phyloP scores from a whole-genome alignment of 2,113 vertebrate genomes.

The Eptesicus fuscus region DNA sequence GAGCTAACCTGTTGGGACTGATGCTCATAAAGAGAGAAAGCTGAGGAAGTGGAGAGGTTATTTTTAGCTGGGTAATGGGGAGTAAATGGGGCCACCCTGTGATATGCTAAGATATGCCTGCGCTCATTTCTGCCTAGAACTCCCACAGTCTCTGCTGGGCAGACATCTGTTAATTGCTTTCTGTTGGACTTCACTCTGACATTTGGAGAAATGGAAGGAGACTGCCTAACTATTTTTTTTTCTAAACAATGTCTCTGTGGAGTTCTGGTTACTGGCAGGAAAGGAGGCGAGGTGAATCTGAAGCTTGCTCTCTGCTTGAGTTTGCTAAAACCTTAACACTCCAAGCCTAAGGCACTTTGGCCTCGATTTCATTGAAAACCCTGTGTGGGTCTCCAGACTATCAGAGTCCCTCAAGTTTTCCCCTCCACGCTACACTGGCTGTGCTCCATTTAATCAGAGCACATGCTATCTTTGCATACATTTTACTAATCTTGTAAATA shows the following conservation, averaged over 20 bases:
- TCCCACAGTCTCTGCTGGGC: conserved; percentile 62
- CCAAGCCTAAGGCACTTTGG: not conserved
- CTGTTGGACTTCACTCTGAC: conserved; percentile 67
- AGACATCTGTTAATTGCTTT: conserved; percentile 73
- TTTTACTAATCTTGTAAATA: not conserved
- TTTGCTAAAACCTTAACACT: not conserved
- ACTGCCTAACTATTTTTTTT: conserved; percentile 4
- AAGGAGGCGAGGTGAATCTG: not conserved
- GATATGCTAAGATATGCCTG: conserved; percentile 46
- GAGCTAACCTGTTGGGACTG: conserved; percentile 53
- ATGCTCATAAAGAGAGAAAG: conserved; percentile 66
- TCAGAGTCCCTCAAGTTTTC: not conserved
- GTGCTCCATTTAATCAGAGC: not conserved
- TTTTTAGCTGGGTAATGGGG: conserved; percentile 67
- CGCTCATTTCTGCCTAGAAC: conserved; percentile 27
- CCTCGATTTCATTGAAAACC: conserved; percentile 46
- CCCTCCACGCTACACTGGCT: not conserved
- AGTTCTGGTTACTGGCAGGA: conserved; percentile 31
- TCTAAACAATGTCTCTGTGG: conserved; percentile 43
- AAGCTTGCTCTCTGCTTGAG: not conserved
- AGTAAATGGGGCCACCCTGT: conserved; percentile 59
- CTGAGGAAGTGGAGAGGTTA: conserved; percentile 37
- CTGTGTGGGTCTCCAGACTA: not conserved
- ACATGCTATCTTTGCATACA: not conserved
- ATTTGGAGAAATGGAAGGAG: conserved; percentile 65